Percentiles rank a stretch among this genome's conserved stretches.
phyloP scores from a whole-genome alignment of 2,888 invertebrate genomes.

The Rhamnusium bicolor region DNA sequence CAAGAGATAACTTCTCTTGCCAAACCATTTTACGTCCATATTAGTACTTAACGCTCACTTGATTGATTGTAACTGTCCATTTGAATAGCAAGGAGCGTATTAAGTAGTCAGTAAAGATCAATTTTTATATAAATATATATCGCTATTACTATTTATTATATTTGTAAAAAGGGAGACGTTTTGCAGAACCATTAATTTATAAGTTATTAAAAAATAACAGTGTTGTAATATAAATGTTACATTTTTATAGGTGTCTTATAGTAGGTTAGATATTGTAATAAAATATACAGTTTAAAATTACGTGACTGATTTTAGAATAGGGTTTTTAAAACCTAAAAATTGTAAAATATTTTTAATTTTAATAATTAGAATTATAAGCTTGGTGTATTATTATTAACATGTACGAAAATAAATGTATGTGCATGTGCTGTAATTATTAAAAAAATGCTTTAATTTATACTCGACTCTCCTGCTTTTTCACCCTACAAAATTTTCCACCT shows the following conservation, averaged over 20 bases:
- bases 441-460: slow-evolving; percentile 56
- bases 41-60: slow-evolving; percentile 61
- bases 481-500: slow-evolving; percentile 20
- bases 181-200: slow-evolving; percentile 58
- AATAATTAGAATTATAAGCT: slow-evolving; percentile 62
- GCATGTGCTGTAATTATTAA: slow-evolving; percentile 71
- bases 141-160: slow-evolving; percentile 59
- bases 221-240: slow-evolving; percentile 69
- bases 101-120: slow-evolving; percentile 51
- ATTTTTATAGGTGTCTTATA: slow-evolving; percentile 68
- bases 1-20: slow-evolving; percentile 41
- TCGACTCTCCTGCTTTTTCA: slow-evolving; percentile 48
- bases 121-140: slow-evolving; percentile 60
- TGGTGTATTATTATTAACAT: slow-evolving; percentile 67
- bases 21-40: slow-evolving; percentile 63
- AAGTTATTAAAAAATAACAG: slow-evolving; percentile 54
- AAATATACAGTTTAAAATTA: slow-evolving; percentile 43
- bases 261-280: slow-evolving; percentile 57
- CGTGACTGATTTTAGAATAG: slow-evolving; percentile 65
- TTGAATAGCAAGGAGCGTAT: slow-evolving; percentile 43
- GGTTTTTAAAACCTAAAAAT: slow-evolving; percentile 59
- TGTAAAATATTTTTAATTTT: slow-evolving; percentile 66
- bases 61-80: slow-evolving; percentile 25
- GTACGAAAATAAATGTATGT: slow-evolving; percentile 72
- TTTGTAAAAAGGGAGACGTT: slow-evolving; percentile 63